Conservation (phyloP, 1,140 invertebrate genomes). For the Philotrypesis tridentata region DNA sequence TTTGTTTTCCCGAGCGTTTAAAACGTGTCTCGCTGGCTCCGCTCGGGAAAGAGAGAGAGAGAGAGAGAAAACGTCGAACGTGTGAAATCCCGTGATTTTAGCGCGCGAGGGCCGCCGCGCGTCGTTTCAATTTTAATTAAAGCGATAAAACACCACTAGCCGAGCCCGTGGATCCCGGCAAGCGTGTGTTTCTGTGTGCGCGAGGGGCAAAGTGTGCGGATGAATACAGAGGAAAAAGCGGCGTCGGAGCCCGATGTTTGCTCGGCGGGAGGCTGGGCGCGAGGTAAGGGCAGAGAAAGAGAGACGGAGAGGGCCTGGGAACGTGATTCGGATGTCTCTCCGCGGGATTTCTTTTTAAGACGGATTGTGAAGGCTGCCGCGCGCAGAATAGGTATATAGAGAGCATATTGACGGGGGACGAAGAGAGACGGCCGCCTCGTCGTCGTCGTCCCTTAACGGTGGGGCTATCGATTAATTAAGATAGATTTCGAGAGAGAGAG, state of each 20-base stretch:
- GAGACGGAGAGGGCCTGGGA: not conserved
- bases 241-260: not conserved
- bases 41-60: not conserved
- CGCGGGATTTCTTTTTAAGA: slow-evolving; percentile 9
- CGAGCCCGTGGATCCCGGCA: no score
- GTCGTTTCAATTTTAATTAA: slow-evolving; percentile 40
- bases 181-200: no score
- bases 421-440: not conserved
- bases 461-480: slow-evolving; percentile 19
- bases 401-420: no score
- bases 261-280: not conserved
- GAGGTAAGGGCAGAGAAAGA: not conserved
- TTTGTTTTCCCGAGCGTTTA: slow-evolving; percentile 18
- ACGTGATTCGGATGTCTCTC: slow-evolving; percentile 23
- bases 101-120: not conserved
- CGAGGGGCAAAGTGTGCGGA: not conserved
- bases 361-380: not conserved
- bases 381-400: no score
- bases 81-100: slow-evolving; percentile 30
- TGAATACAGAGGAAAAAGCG: not conserved
- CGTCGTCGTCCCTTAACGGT: not conserved
- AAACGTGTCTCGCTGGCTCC: not conserved
- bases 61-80: not conserved
- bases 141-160: slow-evolving; percentile 9
- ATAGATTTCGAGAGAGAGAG: not conserved